These are phyloP conservation scores for Caiman crocodilus DNA, from an alignment of 2,797 vertebrate species.

Conservation along the genomic window DNA sequence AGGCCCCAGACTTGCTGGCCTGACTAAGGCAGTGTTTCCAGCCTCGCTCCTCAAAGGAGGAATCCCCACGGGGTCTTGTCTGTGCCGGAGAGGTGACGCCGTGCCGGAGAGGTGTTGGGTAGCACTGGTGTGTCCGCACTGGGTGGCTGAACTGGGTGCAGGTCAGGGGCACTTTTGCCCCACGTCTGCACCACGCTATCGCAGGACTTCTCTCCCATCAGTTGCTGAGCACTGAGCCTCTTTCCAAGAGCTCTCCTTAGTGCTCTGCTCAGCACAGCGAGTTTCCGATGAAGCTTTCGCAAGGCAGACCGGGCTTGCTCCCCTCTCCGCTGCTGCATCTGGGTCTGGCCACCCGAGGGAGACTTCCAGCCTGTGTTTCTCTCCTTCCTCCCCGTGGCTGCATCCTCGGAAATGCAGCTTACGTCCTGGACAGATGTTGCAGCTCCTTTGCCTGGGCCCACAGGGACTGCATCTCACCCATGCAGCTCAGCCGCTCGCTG, in stretches of 20 bases:
- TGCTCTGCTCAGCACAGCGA: too few relatives aligned
- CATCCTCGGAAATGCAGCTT: background rate
- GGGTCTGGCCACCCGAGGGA: conserved; percentile 63
- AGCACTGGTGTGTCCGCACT: background rate
- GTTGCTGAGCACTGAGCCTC: background rate
- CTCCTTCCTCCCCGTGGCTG: background rate
- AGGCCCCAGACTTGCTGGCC: background rate
- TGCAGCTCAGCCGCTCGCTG: too few relatives aligned
- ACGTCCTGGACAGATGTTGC: background rate
- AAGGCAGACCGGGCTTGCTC: background rate
- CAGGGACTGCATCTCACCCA: too few relatives aligned
- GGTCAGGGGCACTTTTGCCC: background rate
- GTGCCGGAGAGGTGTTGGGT: background rate
- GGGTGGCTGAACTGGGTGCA: background rate
- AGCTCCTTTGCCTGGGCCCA: background rate
- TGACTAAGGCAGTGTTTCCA: background rate
- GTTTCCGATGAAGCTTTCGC: background rate
- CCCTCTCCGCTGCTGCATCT: conserved; percentile 33
- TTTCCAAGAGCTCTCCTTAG: background rate
- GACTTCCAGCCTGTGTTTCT: conserved; percentile 34
- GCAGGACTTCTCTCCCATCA: background rate
- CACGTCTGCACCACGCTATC: background rate
- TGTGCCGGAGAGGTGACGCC: background rate
- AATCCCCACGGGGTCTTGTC: background rate
- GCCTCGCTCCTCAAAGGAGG: background rate